These are phyloP conservation scores for Heliconius congener DNA, from an alignment of 1,140 invertebrate species.

Conservation along the genomic window DNA sequence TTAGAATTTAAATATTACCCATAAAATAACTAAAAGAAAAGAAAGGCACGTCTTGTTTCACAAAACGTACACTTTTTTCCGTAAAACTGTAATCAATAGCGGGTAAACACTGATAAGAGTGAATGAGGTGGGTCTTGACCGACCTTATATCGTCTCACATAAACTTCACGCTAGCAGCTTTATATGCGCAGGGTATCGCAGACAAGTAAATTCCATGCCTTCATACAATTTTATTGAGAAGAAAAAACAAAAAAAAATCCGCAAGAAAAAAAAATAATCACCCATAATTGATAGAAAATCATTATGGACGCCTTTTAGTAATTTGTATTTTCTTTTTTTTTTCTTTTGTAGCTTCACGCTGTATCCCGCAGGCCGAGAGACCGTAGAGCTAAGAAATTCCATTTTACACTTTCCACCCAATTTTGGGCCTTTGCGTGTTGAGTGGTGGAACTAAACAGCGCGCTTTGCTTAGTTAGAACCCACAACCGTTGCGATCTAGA, in stretches of 20 bases:
- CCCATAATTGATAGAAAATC: not conserved
- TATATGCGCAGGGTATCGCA: constrained; percentile 48
- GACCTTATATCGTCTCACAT: constrained; percentile 64
- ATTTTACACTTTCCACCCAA: too few species aligned
- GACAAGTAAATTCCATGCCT: constrained; percentile 15
- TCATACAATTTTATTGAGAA: not conserved
- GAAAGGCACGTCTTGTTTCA: not conserved
- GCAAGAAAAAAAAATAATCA: not conserved
- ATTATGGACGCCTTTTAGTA: not conserved
- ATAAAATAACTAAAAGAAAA: too few species aligned
- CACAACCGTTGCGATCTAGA: too few species aligned
- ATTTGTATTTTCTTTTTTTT: too few species aligned
- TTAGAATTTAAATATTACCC: too few species aligned
- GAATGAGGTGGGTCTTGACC: constrained; percentile 57
- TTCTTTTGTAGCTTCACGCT: too few species aligned
- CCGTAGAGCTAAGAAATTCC: too few species aligned
- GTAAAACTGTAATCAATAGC: not conserved
- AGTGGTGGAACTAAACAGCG: too few species aligned
- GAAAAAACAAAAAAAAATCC: not conserved
- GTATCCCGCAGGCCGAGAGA: too few species aligned
- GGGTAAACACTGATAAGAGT: constrained; percentile 51
- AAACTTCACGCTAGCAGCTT: constrained; percentile 52
- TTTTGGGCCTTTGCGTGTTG: too few species aligned
- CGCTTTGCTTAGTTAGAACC: too few species aligned
- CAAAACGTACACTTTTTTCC: not conserved